phyloP scores from a whole-genome alignment of 1,140 invertebrate species.

The Drosophila tsacasi region DNA sequence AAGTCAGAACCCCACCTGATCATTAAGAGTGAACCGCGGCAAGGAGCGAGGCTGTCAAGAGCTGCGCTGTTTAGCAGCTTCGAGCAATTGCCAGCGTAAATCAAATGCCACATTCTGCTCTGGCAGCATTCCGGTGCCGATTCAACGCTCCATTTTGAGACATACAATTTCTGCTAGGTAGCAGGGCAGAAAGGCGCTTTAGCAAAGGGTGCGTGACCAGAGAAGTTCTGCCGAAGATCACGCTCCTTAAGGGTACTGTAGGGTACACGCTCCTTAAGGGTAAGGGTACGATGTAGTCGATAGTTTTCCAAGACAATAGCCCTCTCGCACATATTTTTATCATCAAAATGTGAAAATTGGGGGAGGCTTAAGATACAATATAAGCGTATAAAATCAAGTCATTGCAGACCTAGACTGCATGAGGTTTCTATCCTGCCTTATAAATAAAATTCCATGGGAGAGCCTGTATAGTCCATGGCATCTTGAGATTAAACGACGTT shows the following conservation, averaged over 20 bases:
- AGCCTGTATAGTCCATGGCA: too few species aligned
- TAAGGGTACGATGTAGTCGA: too few species aligned
- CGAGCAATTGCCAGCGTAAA: slow-evolving; percentile 72
- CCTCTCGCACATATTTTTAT: background rate
- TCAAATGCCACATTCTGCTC: slow-evolving; percentile 71
- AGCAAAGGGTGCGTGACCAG: slow-evolving; percentile 1
- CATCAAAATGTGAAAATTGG: background rate
- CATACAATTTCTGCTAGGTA: slow-evolving; percentile 25
- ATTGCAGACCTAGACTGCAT: background rate
- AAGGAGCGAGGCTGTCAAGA: background rate
- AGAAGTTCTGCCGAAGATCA: slow-evolving; percentile 1
- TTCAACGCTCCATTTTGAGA: slow-evolving; percentile 44
- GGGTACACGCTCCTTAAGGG: background rate
- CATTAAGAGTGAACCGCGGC: slow-evolving; percentile 47
- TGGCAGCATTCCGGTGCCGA: slow-evolving; percentile 35
- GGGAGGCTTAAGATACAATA: background rate
- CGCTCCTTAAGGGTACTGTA: background rate
- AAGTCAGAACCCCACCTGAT: slow-evolving; percentile 45
- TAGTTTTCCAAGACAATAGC: background rate
- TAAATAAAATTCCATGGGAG: background rate
- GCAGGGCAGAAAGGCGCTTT: slow-evolving; percentile 1
- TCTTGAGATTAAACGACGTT: background rate
- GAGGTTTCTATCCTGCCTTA: too few species aligned
- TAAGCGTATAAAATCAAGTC: background rate
- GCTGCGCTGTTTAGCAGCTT: slow-evolving; percentile 61